phyloP scores from a whole-genome alignment of 2,113 vertebrate genomes.

The Misgurnus mizolepis region DNA sequence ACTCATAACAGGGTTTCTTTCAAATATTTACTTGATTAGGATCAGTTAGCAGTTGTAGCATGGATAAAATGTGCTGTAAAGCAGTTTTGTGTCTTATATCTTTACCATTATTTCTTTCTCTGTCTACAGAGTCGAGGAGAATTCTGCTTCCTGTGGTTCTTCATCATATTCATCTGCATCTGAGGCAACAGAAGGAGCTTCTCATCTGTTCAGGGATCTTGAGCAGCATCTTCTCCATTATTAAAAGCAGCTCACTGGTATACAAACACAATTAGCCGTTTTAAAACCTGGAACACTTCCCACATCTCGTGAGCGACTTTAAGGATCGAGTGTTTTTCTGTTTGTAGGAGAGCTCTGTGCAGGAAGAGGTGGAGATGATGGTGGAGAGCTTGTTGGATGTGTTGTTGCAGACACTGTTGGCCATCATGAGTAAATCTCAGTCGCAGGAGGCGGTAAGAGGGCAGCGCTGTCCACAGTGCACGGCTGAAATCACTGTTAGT shows the following conservation, averaged over 20 bases:
- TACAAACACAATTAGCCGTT: slow-evolving; percentile 9
- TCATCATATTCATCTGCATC: slow-evolving; percentile 96
- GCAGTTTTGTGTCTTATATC: not conserved
- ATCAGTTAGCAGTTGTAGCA: no score
- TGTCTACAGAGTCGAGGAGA: slow-evolving; percentile 86
- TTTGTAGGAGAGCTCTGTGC: slow-evolving; percentile 87
- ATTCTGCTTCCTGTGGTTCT: slow-evolving; percentile 95
- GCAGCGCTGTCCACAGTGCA: slow-evolving; percentile 99
- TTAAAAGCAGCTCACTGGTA: slow-evolving; percentile 82
- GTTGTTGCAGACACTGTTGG: slow-evolving; percentile 93
- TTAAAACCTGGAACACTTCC: not conserved
- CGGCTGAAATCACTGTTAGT: slow-evolving; percentile 99
- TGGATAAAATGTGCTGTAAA: no score
- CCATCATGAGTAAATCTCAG: slow-evolving; percentile 98
- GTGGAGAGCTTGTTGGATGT: slow-evolving; percentile 98
- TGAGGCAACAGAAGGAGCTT: slow-evolving; percentile 96
- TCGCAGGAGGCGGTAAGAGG: slow-evolving; percentile 99
- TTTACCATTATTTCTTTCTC: not conserved
- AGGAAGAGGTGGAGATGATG: slow-evolving; percentile 99
- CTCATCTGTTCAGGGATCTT: slow-evolving; percentile 97
- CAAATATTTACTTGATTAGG: no score
- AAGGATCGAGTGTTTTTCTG: not conserved
- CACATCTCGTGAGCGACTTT: not conserved
- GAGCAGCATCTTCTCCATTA: slow-evolving; percentile 96
- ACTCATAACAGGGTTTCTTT: no score